Evolutionary conservation across 2,797 vertebrate species (phyloP).

Genomic region (Percopsis omiscomaycus): DNA sequence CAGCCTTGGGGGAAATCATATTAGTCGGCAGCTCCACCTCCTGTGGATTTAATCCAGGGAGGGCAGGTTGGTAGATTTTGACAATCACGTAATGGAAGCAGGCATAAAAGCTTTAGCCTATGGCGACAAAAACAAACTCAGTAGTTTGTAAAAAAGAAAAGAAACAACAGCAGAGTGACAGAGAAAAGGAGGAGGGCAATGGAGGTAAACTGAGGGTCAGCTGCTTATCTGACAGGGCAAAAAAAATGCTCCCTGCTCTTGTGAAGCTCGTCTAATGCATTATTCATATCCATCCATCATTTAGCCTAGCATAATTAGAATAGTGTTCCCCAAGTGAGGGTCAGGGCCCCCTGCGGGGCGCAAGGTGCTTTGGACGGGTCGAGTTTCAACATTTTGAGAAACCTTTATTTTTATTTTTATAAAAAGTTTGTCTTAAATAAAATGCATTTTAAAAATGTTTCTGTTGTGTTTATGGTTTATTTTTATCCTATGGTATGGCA

Average conservation of each 20-base stretch:
- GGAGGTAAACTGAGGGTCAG: not conserved
- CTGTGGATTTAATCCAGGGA: constrained; percentile 68
- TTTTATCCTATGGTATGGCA: too few species aligned
- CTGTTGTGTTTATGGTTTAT: too few species aligned
- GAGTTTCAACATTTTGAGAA: too few species aligned
- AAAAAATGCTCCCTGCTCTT: not conserved
- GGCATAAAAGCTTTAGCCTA: constrained; percentile 57
- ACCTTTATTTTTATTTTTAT: too few species aligned
- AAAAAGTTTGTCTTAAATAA: too few species aligned
- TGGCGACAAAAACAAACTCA: constrained; percentile 44
- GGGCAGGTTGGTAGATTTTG: constrained; percentile 68
- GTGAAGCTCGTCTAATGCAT: too few species aligned
- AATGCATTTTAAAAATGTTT: too few species aligned
- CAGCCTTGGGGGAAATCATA: constrained; percentile 73
- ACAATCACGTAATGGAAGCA: constrained; percentile 77
- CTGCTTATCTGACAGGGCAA: constrained; percentile 20
- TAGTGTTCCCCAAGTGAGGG: too few species aligned
- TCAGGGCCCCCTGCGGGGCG: too few species aligned
- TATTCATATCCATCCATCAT: too few species aligned
- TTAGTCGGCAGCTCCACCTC: constrained; percentile 65
- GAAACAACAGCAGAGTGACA: not conserved
- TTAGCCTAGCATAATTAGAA: too few species aligned
- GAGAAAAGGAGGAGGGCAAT: not conserved
- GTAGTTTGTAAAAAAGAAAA: constrained; percentile 19
- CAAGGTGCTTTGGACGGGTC: too few species aligned